Conservation (phyloP, 1,140 invertebrate genomes). For the Aphidius gifuensis region DNA sequence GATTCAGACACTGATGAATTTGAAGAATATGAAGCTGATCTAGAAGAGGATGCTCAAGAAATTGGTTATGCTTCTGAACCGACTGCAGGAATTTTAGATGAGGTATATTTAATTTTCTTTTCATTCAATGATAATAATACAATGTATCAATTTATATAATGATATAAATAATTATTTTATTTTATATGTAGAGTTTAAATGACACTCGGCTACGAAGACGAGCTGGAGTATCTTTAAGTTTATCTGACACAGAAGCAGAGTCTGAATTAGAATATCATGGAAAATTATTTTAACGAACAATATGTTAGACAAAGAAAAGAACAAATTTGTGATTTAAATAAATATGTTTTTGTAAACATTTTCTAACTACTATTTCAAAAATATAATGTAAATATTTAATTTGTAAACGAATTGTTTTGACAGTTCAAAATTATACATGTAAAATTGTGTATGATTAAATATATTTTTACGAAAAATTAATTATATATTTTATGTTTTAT, state of each 20-base stretch:
- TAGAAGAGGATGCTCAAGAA: constrained; percentile 69
- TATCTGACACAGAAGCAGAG: constrained; percentile 77
- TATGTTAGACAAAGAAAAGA: neutral
- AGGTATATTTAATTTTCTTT: constrained; percentile 40
- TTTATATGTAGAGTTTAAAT: constrained; percentile 47
- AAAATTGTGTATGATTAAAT: too few species aligned
- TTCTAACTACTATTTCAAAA: too few species aligned
- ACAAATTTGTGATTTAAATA: neutral
- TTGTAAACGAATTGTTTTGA: too few species aligned
- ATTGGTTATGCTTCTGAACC: constrained; percentile 85
- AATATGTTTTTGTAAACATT: neutral
- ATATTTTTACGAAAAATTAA: too few species aligned
- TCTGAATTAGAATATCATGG: constrained; percentile 57
- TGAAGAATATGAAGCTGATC: constrained; percentile 58
- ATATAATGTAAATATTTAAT: too few species aligned
- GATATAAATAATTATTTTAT: constrained; percentile 5
- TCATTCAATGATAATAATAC: neutral
- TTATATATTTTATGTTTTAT: too few species aligned
- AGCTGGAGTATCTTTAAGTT: constrained; percentile 69
- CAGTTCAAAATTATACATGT: too few species aligned
- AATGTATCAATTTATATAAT: neutral
- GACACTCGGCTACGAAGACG: constrained; percentile 61
- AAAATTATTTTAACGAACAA: constrained; percentile 40
- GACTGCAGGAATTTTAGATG: constrained; percentile 58
- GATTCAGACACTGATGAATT: constrained; percentile 52